These are phyloP conservation scores for Petrocephalus microphthalmus DNA, from an alignment of 2,113 vertebrate species.

Conservation along the genomic window DNA sequence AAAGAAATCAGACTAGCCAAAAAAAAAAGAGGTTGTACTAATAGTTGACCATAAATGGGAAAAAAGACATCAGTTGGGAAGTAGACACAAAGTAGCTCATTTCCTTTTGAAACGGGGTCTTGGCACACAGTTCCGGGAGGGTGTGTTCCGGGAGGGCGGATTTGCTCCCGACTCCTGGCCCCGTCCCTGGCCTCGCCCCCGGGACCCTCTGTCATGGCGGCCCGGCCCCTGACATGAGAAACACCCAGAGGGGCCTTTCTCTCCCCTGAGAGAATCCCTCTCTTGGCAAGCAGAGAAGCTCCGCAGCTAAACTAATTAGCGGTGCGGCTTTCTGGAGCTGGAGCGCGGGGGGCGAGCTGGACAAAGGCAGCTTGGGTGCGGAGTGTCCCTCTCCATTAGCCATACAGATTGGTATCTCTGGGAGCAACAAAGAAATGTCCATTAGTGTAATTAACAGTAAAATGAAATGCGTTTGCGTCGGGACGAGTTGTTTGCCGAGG, in stretches of 20 bases:
- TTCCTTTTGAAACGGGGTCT: conserved; percentile 31
- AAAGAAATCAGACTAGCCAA: background rate
- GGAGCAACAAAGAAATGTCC: conserved; percentile 19
- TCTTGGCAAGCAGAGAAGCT: conserved; percentile 49
- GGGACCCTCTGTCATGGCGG: background rate
- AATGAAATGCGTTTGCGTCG: conserved; percentile 15
- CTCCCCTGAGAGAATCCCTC: conserved; percentile 49
- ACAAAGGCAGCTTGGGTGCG: conserved; percentile 58
- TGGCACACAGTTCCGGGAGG: conserved; percentile 32
- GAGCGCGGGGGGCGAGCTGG: conserved; percentile 46
- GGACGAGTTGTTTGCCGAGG: background rate
- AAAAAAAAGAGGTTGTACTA: background rate
- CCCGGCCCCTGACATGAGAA: conserved; percentile 36
- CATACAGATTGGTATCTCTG: conserved; percentile 31
- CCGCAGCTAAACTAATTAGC: conserved; percentile 62
- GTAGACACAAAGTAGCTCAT: background rate
- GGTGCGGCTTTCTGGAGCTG: conserved; percentile 34
- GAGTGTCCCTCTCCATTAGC: conserved; percentile 45
- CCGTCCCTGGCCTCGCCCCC: background rate
- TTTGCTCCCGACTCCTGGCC: conserved; percentile 27
- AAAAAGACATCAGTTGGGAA: conserved; percentile 14
- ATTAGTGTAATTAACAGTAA: conserved; percentile 25
- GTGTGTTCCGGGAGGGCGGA: conserved; percentile 26
- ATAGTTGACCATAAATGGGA: background rate
- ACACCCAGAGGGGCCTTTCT: conserved; percentile 43